These are phyloP conservation scores for Passer montanus DNA, from an alignment of 2,113 vertebrate genomes.

Conservation along the genomic window DNA sequence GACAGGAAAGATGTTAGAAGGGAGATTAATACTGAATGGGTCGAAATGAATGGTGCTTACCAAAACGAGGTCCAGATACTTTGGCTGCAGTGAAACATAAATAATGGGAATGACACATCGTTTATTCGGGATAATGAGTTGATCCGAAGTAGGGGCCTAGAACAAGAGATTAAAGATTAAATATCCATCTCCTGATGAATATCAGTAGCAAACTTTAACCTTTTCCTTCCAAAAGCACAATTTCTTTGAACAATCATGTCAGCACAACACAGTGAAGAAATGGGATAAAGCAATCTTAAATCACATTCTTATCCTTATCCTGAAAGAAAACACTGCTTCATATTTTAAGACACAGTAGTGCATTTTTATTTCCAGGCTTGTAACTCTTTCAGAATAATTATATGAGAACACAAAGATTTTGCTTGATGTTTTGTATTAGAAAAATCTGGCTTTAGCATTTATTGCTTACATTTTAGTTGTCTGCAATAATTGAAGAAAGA, in stretches of 20 bases:
- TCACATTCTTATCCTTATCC: slow-evolving; percentile 25
- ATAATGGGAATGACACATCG: slow-evolving; percentile 89
- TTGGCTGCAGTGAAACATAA: slow-evolving; percentile 86
- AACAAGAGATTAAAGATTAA: slow-evolving; percentile 91
- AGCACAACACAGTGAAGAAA: slow-evolving; percentile 54
- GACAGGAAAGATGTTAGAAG: slow-evolving; percentile 88
- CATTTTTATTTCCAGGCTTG: slow-evolving; percentile 15
- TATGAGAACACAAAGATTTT: slow-evolving; percentile 22
- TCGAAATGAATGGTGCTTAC: slow-evolving; percentile 83
- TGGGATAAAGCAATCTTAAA: slow-evolving; percentile 33
- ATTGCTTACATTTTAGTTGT: slow-evolving; percentile 44
- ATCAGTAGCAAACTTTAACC: slow-evolving; percentile 88
- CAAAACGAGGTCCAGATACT: slow-evolving; percentile 85
- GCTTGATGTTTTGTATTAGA: background rate
- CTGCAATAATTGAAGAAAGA: slow-evolving; percentile 42
- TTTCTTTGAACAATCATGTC: slow-evolving; percentile 68
- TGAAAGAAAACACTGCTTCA: slow-evolving; percentile 9
- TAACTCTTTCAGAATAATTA: background rate
- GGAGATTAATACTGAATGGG: slow-evolving; percentile 90
- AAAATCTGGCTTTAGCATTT: slow-evolving; percentile 28
- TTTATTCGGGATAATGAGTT: slow-evolving; percentile 90
- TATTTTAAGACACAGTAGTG: slow-evolving; percentile 21
- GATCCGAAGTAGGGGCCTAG: slow-evolving; percentile 84
- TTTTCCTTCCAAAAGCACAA: slow-evolving; percentile 83
- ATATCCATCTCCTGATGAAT: slow-evolving; percentile 89